These are phyloP conservation scores for Sminthopsis crassicaudata DNA, from an alignment of 2,113 vertebrate genomes.

Conservation along the genomic window DNA sequence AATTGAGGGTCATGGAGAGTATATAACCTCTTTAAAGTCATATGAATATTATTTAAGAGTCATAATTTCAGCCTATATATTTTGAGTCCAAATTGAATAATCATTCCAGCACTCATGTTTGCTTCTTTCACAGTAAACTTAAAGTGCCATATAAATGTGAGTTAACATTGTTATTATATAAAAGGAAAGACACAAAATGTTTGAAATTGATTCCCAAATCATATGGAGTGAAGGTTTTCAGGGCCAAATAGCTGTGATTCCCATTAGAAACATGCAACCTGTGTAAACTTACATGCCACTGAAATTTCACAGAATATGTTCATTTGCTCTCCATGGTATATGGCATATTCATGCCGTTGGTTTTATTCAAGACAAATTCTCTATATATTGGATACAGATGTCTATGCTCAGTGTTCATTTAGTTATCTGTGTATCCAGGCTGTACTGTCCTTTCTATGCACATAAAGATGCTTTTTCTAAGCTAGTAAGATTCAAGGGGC, in stretches of 20 bases:
- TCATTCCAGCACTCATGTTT: background rate
- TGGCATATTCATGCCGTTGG: background rate
- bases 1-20: background rate
- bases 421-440: background rate
- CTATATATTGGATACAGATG: background rate
- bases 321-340: constrained; percentile 69
- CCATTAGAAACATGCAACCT: background rate
- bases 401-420: background rate
- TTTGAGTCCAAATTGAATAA: background rate
- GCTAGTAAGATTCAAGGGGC: background rate
- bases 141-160: background rate
- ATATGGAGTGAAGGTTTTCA: background rate
- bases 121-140: background rate
- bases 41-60: background rate
- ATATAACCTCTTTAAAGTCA: background rate
- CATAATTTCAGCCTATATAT: background rate
- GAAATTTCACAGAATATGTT: constrained; percentile 62
- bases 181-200: background rate
- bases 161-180: background rate
- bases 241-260: background rate
- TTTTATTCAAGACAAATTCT: background rate
- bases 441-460: background rate
- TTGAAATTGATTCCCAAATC: background rate
- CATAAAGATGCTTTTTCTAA: background rate
- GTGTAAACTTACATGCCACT: background rate